A percentile compares a stretch with the other conserved stretches of the same genome.
Conservation (phyloP, 2,888 invertebrate species). For the Cosmopolites sordidus region DNA sequence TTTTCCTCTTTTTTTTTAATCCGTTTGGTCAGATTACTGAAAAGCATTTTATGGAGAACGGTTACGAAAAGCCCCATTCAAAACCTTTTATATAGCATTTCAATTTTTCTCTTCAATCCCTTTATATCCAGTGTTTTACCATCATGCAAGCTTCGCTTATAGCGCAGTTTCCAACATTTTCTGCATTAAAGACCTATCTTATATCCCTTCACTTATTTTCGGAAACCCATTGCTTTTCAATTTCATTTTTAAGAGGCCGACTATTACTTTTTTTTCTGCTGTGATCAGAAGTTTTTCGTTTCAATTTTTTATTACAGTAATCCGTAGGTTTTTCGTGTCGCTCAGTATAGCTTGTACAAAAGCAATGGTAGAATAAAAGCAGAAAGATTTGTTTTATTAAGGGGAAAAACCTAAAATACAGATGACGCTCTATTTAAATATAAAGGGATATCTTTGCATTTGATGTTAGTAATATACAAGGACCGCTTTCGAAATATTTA, state of each 20-base stretch:
- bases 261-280: slow-evolving; percentile 2
- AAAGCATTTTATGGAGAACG: slow-evolving; percentile 8
- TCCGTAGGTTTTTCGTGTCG: neutral
- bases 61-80: slow-evolving; percentile 8
- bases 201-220: slow-evolving; percentile 1
- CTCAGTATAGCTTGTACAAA: neutral
- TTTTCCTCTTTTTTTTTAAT: slow-evolving; percentile 6
- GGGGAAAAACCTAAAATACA: slow-evolving; percentile 20
- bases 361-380: neutral
- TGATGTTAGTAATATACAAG: slow-evolving; percentile 26
- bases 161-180: neutral
- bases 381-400: slow-evolving; percentile 11
- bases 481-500: slow-evolving; percentile 22
- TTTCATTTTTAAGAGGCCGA: neutral
- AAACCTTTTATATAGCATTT: slow-evolving; percentile 7
- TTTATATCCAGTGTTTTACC: slow-evolving; percentile 4
- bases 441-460: slow-evolving; percentile 26
- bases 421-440: slow-evolving; percentile 27
- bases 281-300: neutral
- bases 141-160: slow-evolving; percentile 3
- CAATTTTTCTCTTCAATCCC: slow-evolving; percentile 6
- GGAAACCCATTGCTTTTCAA: slow-evolving; percentile 2
- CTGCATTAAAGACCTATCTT: slow-evolving; percentile 2
- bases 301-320: neutral
- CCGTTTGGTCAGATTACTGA: neutral